phyloP scores from a whole-genome alignment of 2,113 vertebrate species.

The Vulpes ferrilata region DNA sequence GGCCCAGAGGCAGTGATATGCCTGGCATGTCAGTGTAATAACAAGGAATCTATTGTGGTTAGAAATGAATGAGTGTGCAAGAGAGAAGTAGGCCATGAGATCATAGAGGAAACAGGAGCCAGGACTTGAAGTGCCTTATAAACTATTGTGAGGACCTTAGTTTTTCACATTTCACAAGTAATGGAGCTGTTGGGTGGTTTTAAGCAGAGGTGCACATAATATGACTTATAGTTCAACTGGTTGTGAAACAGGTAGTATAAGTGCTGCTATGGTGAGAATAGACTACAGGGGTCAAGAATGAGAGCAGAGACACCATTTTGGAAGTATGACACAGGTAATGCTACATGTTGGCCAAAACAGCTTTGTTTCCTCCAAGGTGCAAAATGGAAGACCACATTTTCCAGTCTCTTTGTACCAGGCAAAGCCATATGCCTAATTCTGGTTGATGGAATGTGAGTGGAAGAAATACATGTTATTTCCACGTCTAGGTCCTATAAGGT shows the following conservation, averaged over 20 bases:
- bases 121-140: neutral
- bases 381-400: neutral
- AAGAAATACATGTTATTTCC: neutral
- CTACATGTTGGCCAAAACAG: neutral
- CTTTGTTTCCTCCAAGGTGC: neutral
- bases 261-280: neutral
- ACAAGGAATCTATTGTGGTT: neutral
- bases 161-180: neutral
- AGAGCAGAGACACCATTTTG: neutral
- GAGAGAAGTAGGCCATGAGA: neutral
- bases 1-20: no score
- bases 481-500: neutral
- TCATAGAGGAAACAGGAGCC: neutral
- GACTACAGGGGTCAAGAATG: neutral
- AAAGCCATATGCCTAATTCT: neutral
- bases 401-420: neutral
- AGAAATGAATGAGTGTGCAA: neutral
- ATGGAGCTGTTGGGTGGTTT: neutral
- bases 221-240: neutral
- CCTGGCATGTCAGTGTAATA: neutral
- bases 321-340: neutral
- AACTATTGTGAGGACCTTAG: neutral
- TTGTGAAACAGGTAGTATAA: neutral
- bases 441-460: neutral
- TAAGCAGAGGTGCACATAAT: neutral